Base-by-base conservation (phyloP, 2,888 invertebrate species). In the Drosophila maculinotata region DNA sequence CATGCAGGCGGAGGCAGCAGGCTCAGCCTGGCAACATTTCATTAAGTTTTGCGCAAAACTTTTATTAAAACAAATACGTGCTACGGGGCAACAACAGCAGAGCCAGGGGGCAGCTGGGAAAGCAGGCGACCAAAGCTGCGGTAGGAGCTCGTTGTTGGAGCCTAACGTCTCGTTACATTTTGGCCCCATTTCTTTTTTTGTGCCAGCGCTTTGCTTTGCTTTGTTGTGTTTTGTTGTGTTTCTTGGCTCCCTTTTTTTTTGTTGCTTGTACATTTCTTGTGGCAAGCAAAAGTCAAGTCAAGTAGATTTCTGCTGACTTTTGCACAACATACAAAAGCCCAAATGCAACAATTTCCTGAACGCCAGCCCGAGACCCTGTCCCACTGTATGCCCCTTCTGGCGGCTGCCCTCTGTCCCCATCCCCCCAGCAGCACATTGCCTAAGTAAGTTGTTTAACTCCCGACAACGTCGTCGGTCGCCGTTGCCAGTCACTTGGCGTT, bases 391-490 rank as follows among this genome's bases (percentile, higher is more conserved):
- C 28, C 8, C 8, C 12, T n/a, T 1, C 23, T 9, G 6, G 1
- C 5, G n/a, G 7, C 30, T 31, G 41, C 28, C 15, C 30, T 9
- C 17, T 47, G 41, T 30, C 36, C 17, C 60, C 44, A 53, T 47
- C 54, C 65, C 48, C 26, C 42, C 53, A 41, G 47, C 49, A 41
- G 45, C 59, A 51, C 79, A 70, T 63, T 53, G 70, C 79, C 75
- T 74, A 79, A 87, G 79, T 87, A 87, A 83, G 88, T 87, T 87
- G 83, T 77, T 87, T 85, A 83, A 87, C 83, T 87, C 86, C 86
- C 57, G 69, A 59, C 83, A 67, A 79, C 66, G 62, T 45, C 67
- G 52, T 41, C 57, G 56, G 56, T 60, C 59, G 53, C 60, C 57
- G 63, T 56, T 70, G 59, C 51, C 67, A 75, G 69, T 69, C 51